These are phyloP conservation scores for Acromyrmex charruanus DNA, from an alignment of 1,140 invertebrate genomes.

Conservation along the genomic window DNA sequence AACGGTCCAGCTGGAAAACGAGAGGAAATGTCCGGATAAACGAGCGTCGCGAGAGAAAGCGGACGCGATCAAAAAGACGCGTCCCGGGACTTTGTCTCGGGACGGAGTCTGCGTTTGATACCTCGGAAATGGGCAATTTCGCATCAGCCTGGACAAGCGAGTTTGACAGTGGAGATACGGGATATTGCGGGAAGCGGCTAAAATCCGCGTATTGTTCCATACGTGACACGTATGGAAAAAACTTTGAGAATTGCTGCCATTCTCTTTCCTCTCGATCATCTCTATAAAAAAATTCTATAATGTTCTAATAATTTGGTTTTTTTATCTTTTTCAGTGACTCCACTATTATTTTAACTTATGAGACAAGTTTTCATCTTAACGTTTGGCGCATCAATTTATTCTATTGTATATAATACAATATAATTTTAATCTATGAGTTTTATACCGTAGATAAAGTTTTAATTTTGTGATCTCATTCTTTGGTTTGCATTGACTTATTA, in stretches of 20 bases:
- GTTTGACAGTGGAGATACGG: neutral
- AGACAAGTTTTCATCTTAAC: too few species aligned
- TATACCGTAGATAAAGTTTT: too few species aligned
- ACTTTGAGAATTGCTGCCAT: neutral
- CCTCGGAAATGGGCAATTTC: constrained; percentile 56
- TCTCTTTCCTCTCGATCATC: neutral
- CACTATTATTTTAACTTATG: too few species aligned
- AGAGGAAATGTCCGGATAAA: constrained; percentile 56
- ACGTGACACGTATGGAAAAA: neutral
- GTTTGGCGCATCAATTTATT: too few species aligned
- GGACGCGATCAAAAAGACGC: constrained; percentile 67
- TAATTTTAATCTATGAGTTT: too few species aligned
- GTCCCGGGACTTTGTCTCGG: constrained; percentile 38
- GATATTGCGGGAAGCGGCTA: neutral
- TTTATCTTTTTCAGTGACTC: too few species aligned
- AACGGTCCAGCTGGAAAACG: constrained; percentile 61
- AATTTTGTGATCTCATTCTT: too few species aligned
- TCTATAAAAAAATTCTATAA: neutral
- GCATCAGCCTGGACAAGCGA: constrained; percentile 1
- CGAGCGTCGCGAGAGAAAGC: constrained; percentile 26
- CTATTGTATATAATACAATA: too few species aligned
- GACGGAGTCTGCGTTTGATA: constrained; percentile 58
- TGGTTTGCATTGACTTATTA: too few species aligned
- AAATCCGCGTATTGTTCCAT: neutral
- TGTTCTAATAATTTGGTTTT: too few species aligned